Percentiles rank a stretch among this genome's conserved stretches.
These are phyloP conservation scores for Acrocyrtus sp. DNA, from an alignment of 2,888 invertebrate species.

Conservation along the genomic window DNA sequence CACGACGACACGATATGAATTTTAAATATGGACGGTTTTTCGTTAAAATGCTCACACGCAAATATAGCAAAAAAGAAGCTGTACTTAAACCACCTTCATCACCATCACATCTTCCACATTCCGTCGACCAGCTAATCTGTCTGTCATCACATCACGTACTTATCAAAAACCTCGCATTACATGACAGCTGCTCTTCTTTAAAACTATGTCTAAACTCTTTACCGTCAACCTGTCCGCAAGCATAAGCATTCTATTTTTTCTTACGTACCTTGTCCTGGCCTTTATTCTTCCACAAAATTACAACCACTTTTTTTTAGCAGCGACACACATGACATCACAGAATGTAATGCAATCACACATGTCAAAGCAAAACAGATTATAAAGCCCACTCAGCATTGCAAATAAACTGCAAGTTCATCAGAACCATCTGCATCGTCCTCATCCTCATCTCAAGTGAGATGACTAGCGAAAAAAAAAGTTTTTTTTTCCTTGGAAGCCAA, in stretches of 20 bases:
- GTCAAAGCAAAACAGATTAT: not conserved
- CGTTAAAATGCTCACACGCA: not conserved
- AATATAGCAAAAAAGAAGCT: not conserved
- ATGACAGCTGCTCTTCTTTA: not conserved
- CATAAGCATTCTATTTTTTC: too few species aligned
- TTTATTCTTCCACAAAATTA: not conserved
- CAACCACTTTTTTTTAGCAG: too few species aligned
- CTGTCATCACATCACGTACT: conserved; percentile 21
- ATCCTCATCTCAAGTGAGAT: too few species aligned
- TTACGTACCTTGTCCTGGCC: not conserved
- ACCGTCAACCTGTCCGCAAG: too few species aligned
- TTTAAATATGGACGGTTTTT: conserved; percentile 18
- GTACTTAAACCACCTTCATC: not conserved
- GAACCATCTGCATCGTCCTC: not conserved
- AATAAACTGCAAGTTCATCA: not conserved
- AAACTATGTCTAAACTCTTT: too few species aligned
- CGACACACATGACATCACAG: not conserved
- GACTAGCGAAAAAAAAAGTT: too few species aligned
- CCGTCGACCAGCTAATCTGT: conserved; percentile 17
- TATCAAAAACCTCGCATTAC: not conserved
- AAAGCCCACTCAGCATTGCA: not conserved
- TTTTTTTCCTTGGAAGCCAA: too few species aligned
- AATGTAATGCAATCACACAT: not conserved
- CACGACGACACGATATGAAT: conserved; percentile 19
- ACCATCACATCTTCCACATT: not conserved